Evolutionary conservation across 2,113 vertebrate species (phyloP).

Genomic region (Indri indri): DNA sequence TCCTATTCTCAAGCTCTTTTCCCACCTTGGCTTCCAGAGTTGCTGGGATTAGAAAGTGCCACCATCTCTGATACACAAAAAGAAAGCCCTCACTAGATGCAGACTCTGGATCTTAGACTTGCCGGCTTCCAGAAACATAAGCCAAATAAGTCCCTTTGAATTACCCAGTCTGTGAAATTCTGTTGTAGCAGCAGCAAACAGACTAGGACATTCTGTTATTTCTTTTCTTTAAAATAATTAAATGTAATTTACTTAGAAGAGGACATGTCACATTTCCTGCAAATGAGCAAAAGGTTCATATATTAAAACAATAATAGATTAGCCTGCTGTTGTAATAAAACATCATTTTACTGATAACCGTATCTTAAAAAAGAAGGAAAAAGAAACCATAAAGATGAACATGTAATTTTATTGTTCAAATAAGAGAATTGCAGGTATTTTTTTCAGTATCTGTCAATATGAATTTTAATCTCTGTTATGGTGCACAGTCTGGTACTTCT

Average conservation of each 20-base stretch:
- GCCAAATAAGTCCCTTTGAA: not conserved
- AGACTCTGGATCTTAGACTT: not conserved
- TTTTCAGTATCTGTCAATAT: not conserved
- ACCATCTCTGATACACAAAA: not conserved
- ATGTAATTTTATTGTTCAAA: not conserved
- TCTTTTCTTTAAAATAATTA: not conserved
- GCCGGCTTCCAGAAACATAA: not conserved
- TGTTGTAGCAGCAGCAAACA: not conserved
- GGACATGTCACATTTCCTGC: not conserved
- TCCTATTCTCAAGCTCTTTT: too few relatives aligned
- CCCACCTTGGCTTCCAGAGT: too few relatives aligned
- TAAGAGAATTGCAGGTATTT: not conserved
- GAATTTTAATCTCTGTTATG: slow-evolving; percentile 39
- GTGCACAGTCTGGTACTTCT: not conserved
- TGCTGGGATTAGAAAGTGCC: too few relatives aligned
- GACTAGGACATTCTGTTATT: not conserved
- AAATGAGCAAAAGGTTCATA: not conserved
- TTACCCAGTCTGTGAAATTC: not conserved
- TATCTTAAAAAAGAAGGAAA: not conserved
- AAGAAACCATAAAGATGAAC: not conserved
- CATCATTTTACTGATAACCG: not conserved
- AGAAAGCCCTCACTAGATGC: not conserved
- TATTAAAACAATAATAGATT: not conserved
- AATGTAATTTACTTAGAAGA: not conserved
- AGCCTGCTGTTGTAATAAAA: not conserved